Percentiles rank a stretch among this genome's conserved stretches.
phyloP scores from a whole-genome alignment of 2,113 vertebrate genomes.

The Pluvialis apricaria region DNA sequence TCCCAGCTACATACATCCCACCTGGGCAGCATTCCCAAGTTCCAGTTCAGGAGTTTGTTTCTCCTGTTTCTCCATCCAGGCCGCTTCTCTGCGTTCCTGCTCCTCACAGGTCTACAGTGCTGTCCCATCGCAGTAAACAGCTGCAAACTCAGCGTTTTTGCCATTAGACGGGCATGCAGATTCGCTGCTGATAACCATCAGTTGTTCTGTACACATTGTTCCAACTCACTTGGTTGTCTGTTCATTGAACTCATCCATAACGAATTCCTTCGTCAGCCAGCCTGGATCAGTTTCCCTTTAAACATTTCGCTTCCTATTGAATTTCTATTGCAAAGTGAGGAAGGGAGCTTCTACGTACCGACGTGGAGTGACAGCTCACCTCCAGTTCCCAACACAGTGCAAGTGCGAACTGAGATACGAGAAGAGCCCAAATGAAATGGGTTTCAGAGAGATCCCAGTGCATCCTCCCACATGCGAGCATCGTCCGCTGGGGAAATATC shows the following conservation, averaged over 20 bases:
- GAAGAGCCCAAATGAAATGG: background rate
- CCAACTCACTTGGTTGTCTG: background rate
- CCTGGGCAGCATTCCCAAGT: background rate
- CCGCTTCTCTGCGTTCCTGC: background rate
- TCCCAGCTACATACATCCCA: background rate
- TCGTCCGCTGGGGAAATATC: background rate
- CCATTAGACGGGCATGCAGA: background rate
- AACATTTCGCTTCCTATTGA: conserved; percentile 5
- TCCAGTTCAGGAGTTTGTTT: background rate
- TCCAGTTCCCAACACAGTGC: background rate
- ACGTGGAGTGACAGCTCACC: background rate
- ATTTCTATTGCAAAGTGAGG: background rate
- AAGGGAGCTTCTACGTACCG: background rate
- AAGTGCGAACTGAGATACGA: background rate
- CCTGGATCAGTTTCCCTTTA: conserved; percentile 28
- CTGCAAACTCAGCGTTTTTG: background rate
- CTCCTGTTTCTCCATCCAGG: background rate
- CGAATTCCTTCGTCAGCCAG: background rate
- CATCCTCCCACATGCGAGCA: background rate
- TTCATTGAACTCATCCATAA: background rate
- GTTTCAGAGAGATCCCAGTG: background rate
- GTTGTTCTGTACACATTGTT: background rate
- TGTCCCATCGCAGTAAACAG: background rate
- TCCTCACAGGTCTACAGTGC: background rate
- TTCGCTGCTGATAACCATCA: background rate